Evolutionary conservation across 2,888 invertebrate species (phyloP), one percentile per base, ranked within the genome.

Genomic region (Halictus quadricinctus): DNA sequence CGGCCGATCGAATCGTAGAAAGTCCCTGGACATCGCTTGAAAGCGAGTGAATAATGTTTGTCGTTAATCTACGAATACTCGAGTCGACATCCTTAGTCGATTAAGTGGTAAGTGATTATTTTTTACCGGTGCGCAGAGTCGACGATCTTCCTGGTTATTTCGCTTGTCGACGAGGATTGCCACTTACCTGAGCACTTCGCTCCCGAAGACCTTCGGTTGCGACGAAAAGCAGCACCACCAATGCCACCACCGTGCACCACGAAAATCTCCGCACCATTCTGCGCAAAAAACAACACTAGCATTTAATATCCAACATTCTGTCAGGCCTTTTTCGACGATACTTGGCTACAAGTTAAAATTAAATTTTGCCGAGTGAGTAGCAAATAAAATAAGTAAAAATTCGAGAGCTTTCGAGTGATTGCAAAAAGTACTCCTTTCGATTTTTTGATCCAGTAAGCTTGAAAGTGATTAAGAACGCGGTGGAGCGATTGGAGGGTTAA

Each of bases 221-320:
- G 86, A 91, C 91, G 88, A 91, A 90, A 58, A 93, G 85, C 84
- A 93, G 87, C 86, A 90, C 87, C 87, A 92, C 86, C 73, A 93
- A 83, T 81, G 91, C 87, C 82, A 86, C 88, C 83, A 85, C 85
- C 88, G 85, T 86, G 85, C 89, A 90, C 90, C 92, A 91, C 83
- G 88, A 89, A 88, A 88, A 89, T 88, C 91, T 88, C 89, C 92
- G 88, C 89, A 87, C 89, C 93, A 93, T 93, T 91, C 93, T 93
- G 89, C 64, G 84, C 88, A 72, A 76, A 25, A 66, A 36, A n/a
- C n/a, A 58, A 58, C 29, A 13, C 2, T 21, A 21, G 2, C 64
- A 18, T 36, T 64, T 29, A 64, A 54, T 21, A 50, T 50, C 50
- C 2, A 50, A 7, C 5, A 50, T 50, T 50, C 13, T 41, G 29